Conservation (phyloP, 2,113 vertebrate species). For the Oryzias celebensis region DNA sequence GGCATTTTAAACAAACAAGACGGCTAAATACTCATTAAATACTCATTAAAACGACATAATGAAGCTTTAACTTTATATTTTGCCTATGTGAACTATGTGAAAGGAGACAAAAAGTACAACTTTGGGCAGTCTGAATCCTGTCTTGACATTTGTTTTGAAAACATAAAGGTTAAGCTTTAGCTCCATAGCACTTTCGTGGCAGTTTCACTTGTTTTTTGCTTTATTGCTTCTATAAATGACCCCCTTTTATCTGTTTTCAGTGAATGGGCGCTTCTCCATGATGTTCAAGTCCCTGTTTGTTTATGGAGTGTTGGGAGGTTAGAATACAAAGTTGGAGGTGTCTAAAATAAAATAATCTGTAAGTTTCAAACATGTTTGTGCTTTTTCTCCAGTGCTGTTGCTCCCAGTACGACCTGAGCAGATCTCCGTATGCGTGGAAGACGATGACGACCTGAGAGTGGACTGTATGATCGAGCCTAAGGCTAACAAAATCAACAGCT, state of each 20-base stretch:
- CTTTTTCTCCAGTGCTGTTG: conserved; percentile 57
- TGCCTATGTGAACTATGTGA: too few species aligned
- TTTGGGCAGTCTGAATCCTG: too few species aligned
- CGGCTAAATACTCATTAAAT: not conserved
- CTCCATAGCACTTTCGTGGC: not conserved
- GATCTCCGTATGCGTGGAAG: conserved; percentile 71
- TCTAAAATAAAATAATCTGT: not conserved
- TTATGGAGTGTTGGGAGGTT: conserved; percentile 64
- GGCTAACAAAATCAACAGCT: conserved; percentile 59
- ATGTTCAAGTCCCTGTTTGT: conserved; percentile 64
- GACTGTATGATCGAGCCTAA: conserved; percentile 65
- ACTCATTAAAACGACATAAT: not conserved
- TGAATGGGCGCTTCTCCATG: conserved; percentile 48
- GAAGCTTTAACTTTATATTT: too few species aligned
- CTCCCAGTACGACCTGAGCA: conserved; percentile 45
- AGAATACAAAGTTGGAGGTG: conserved; percentile 11
- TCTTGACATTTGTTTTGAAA: not conserved
- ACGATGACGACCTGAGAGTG: conserved; percentile 73
- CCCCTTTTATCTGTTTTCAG: conserved; percentile 10
- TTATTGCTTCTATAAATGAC: too few species aligned
- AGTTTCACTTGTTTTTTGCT: not conserved
- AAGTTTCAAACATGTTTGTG: not conserved
- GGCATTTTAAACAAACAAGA: not conserved
- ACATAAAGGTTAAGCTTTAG: not conserved
- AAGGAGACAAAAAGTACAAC: too few species aligned